These are phyloP conservation scores for Wasmannia auropunctata DNA, from an alignment of 1,140 invertebrate genomes.

Conservation along the genomic window DNA sequence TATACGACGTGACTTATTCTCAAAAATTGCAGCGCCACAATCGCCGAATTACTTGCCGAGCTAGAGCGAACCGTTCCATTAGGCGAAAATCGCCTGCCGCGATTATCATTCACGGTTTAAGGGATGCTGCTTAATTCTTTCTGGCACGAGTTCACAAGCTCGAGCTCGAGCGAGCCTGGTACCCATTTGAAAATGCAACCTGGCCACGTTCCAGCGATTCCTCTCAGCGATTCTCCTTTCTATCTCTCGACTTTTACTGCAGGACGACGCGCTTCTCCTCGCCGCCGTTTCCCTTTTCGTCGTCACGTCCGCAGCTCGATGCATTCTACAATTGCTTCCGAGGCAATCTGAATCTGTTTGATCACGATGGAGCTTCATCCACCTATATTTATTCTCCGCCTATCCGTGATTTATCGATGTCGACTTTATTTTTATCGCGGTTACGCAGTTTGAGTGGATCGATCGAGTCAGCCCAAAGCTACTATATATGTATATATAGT, in stretches of 20 bases:
- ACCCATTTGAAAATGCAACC: slow-evolving; percentile 66
- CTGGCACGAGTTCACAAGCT: slow-evolving; percentile 66
- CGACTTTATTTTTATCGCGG: slow-evolving; percentile 48
- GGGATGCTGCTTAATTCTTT: slow-evolving; percentile 71
- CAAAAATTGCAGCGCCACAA: background rate
- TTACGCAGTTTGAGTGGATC: slow-evolving; percentile 20
- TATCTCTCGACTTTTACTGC: slow-evolving; percentile 25
- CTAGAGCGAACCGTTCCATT: slow-evolving; percentile 11
- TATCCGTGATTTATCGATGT: slow-evolving; percentile 38
- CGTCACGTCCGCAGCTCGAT: slow-evolving; percentile 11
- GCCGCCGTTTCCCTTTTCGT: background rate
- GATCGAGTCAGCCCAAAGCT: background rate
- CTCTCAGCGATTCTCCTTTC: slow-evolving; percentile 36
- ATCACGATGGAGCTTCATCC: slow-evolving; percentile 6
- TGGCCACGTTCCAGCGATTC: slow-evolving; percentile 65
- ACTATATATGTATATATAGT: too few relatives aligned
- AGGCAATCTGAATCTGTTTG: slow-evolving; percentile 24
- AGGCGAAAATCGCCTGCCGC: slow-evolving; percentile 12
- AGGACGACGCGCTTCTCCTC: background rate
- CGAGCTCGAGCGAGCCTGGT: slow-evolving; percentile 31
- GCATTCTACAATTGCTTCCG: slow-evolving; percentile 46
- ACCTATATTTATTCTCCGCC: slow-evolving; percentile 9
- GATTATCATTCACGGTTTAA: slow-evolving; percentile 68
- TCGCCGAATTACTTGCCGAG: background rate
- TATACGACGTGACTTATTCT: background rate